phyloP scores from a whole-genome alignment of 53 echinoderm and acorn worm genomes.

The Echinometra lucunter region DNA sequence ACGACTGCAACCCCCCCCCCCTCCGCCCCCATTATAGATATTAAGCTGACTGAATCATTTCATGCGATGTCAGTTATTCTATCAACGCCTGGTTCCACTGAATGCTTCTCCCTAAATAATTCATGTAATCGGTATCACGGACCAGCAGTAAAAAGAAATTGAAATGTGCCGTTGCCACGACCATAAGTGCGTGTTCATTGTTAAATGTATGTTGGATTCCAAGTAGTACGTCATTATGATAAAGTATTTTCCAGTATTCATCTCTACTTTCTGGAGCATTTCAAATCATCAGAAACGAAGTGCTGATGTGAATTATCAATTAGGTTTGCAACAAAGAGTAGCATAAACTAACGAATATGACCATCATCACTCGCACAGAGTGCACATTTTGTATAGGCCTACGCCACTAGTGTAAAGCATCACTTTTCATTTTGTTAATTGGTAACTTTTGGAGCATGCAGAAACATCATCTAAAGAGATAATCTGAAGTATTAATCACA shows the following conservation, averaged over 20 bases:
- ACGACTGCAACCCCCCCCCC: background rate
- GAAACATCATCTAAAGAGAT: background rate
- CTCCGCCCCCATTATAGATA: background rate
- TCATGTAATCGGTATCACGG: background rate
- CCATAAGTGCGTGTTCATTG: background rate
- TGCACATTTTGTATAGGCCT: no score
- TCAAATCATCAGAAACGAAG: background rate
- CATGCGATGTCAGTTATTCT: background rate
- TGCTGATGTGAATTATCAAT: background rate
- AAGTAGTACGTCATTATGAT: background rate
- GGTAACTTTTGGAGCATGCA: background rate
- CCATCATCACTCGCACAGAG: background rate
- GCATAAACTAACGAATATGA: background rate
- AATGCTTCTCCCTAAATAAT: background rate
- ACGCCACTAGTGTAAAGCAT: background rate
- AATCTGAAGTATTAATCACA: no score
- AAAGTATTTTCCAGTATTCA: background rate
- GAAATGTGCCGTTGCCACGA: background rate
- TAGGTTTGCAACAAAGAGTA: no score
- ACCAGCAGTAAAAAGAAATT: background rate
- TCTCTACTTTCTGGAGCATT: background rate
- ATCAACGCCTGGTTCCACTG: background rate
- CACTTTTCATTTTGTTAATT: background rate
- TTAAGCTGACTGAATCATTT: background rate
- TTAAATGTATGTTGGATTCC: background rate